These are phyloP conservation scores for Patiria miniata DNA, from an alignment of 35 echinoderm and acorn worm genomes.

Conservation along the genomic window DNA sequence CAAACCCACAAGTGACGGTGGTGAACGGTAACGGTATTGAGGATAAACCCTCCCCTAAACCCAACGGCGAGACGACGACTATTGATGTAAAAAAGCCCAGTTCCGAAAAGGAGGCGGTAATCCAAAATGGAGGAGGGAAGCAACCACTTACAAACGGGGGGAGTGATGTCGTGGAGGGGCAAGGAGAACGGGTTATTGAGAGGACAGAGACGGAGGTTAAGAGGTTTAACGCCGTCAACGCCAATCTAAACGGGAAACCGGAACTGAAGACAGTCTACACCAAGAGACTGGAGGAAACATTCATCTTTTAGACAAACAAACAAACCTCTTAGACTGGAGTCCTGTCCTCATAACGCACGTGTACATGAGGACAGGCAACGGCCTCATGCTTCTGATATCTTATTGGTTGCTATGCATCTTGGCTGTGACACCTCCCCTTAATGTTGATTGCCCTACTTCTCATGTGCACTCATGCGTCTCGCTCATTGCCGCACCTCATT, in stretches of 20 bases:
- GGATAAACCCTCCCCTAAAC: background rate
- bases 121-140: background rate
- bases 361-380: too few relatives aligned
- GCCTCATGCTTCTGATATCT: too few relatives aligned
- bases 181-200: background rate
- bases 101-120: background rate
- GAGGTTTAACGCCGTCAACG: slow-evolving; percentile 9
- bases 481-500: too few relatives aligned
- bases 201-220: background rate
- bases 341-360: too few relatives aligned
- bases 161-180: background rate
- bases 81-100: background rate
- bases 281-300: background rate
- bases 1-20: background rate
- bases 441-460: too few relatives aligned
- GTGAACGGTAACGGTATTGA: background rate
- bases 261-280: slow-evolving; percentile 22
- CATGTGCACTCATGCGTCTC: too few relatives aligned
- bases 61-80: background rate
- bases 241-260: background rate
- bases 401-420: too few relatives aligned
- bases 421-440: too few relatives aligned
- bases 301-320: background rate
- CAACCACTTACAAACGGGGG: background rate
- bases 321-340: too few relatives aligned